Conservation (phyloP, 1,140 invertebrate species). For the Cardiocondyla obscurior region DNA sequence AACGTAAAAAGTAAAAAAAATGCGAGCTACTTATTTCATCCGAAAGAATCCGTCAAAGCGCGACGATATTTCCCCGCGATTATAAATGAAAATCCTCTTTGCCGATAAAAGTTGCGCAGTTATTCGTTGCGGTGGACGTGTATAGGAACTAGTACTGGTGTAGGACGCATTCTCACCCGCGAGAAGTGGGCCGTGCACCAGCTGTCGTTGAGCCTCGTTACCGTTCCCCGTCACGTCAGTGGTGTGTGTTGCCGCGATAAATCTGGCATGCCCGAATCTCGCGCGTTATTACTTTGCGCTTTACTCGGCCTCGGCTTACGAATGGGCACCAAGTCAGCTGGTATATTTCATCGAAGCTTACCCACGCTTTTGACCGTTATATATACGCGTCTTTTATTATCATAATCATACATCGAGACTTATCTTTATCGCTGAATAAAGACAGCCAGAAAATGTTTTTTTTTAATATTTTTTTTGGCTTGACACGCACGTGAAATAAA, state of each 20-base stretch:
- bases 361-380: background rate
- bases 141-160: background rate
- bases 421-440: background rate
- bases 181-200: slow-evolving; percentile 50
- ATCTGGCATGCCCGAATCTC: slow-evolving; percentile 75
- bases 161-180: slow-evolving; percentile 23
- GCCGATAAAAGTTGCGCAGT: slow-evolving; percentile 25
- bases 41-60: background rate
- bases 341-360: slow-evolving; percentile 42
- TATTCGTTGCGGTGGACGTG: background rate
- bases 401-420: background rate
- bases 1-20: background rate
- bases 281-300: slow-evolving; percentile 71
- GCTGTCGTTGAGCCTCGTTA: slow-evolving; percentile 75
- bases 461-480: background rate
- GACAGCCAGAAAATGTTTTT: background rate
- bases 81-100: background rate
- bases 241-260: slow-evolving; percentile 73
- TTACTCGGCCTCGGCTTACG: background rate
- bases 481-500: background rate
- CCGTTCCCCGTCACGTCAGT: slow-evolving; percentile 77
- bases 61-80: background rate
- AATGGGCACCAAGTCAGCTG: slow-evolving; percentile 38
- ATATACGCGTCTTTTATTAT: slow-evolving; percentile 25
- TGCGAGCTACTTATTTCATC: background rate